Conservation (phyloP, 2,797 vertebrate genomes). For the Sylvilagus floridanus region DNA sequence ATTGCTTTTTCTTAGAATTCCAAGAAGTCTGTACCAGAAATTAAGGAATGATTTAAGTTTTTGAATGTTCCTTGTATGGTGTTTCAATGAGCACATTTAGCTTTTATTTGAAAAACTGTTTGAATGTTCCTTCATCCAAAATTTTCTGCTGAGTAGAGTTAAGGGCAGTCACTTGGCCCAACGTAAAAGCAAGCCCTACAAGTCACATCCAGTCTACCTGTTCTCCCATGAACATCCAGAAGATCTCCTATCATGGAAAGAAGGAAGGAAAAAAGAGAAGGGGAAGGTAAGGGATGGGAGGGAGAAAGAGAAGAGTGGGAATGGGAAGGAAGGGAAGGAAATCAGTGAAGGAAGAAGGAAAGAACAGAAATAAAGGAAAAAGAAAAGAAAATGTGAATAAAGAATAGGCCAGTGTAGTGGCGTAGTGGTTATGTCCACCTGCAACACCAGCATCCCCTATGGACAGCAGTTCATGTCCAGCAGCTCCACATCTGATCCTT, state of each 20-base stretch:
- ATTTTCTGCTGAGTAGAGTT: constrained; percentile 18
- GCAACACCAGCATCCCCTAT: too few relatives aligned
- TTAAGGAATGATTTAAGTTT: constrained; percentile 53
- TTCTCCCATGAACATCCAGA: not conserved
- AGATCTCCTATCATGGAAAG: not conserved
- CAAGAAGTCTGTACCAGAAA: not conserved
- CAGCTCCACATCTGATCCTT: too few relatives aligned
- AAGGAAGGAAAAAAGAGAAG: not conserved
- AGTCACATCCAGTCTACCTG: not conserved
- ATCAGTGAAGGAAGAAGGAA: accelerated
- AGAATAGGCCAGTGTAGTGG: too few relatives aligned
- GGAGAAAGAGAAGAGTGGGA: too few relatives aligned
- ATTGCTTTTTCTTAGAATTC: constrained; percentile 9
- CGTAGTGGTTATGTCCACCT: too few relatives aligned
- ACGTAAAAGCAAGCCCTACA: not conserved
- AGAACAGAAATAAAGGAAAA: not conserved
- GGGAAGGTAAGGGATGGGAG: not conserved
- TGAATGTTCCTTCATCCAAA: constrained; percentile 36
- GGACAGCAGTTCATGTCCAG: too few relatives aligned
- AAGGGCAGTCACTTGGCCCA: not conserved
- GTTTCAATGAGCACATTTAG: constrained; percentile 29
- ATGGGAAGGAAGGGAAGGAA: not conserved
- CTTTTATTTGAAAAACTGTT: constrained; percentile 33
- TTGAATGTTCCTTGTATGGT: not conserved
- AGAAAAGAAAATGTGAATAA: not conserved